These are phyloP conservation scores for Dicroscelio sp. DNA, from an alignment of 2,888 invertebrate species.

Conservation along the genomic window DNA sequence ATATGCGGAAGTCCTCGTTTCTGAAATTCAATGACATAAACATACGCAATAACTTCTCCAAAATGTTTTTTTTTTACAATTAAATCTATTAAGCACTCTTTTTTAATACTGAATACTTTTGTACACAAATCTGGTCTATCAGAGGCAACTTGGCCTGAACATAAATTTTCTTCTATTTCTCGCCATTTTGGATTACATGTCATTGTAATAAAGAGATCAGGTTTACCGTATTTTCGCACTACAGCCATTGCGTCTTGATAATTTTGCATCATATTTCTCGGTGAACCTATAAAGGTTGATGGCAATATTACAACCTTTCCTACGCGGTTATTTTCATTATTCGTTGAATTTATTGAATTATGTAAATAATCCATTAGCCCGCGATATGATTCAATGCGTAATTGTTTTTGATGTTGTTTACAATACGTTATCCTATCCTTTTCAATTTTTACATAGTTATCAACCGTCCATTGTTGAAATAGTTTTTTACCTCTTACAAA, in stretches of 20 bases:
- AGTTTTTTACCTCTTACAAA: background rate
- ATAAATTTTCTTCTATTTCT: slow-evolving; percentile 64
- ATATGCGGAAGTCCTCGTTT: slow-evolving; percentile 28
- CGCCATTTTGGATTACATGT: slow-evolving; percentile 67
- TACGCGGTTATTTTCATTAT: background rate
- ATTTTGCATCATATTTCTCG: background rate
- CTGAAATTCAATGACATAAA: slow-evolving; percentile 75
- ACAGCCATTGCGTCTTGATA: background rate
- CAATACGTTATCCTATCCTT: background rate
- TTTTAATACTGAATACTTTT: slow-evolving; percentile 68
- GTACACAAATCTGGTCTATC: slow-evolving; percentile 68
- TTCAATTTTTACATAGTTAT: background rate
- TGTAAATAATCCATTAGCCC: background rate
- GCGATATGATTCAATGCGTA: background rate
- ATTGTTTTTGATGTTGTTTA: background rate
- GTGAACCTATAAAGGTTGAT: background rate
- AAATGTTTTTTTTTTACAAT: slow-evolving; percentile 71
- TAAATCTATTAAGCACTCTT: slow-evolving; percentile 51
- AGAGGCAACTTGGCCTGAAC: slow-evolving; percentile 40
- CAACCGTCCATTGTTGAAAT: background rate
- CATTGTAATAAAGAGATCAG: no score
- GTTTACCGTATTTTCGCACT: no score
- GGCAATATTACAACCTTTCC: background rate
- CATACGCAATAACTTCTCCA: slow-evolving; percentile 64
- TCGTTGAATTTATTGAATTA: background rate